These are phyloP conservation scores for Cassiopea xamachana DNA, from an alignment of 30 jellyfish, hydroid and myxozoan species.

Conservation along the genomic window DNA sequence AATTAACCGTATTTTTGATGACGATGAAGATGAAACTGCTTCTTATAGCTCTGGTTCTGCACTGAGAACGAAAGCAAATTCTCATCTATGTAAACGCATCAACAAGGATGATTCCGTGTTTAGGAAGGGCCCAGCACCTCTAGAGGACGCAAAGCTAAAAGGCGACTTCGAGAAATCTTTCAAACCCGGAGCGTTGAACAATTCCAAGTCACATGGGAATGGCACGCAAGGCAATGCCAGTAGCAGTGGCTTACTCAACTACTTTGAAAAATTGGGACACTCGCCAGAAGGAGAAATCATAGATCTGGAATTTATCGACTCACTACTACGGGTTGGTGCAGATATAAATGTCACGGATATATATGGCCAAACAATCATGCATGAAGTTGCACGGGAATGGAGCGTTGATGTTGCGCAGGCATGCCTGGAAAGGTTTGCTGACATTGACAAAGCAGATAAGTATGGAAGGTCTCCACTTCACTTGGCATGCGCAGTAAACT, in stretches of 20 bases:
- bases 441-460: conserved; percentile 77
- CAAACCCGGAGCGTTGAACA: conserved; percentile 58
- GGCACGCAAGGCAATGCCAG: conserved; percentile 34
- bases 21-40: conserved; percentile 16
- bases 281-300: conserved; percentile 61
- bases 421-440: conserved; percentile 74
- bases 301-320: conserved; percentile 83
- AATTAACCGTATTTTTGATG: conserved; percentile 19
- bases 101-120: conserved; percentile 16
- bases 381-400: conserved; percentile 92
- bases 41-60: conserved; percentile 16
- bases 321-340: conserved; percentile 88
- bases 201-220: background rate
- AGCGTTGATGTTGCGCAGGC: conserved; percentile 79
- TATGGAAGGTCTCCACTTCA: conserved; percentile 94
- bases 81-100: conserved; percentile 20
- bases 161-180: conserved; percentile 36
- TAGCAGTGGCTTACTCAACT: conserved; percentile 81
- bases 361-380: conserved; percentile 92
- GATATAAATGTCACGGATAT: conserved; percentile 82
- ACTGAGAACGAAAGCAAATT: background rate
- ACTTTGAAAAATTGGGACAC: conserved; percentile 77
- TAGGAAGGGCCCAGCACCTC: conserved; percentile 87
- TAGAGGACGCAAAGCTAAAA: conserved; percentile 60
- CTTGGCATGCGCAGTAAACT: conserved; percentile 87